Conservation (phyloP, 2,888 invertebrate genomes). For the Chalcis sispes region DNA sequence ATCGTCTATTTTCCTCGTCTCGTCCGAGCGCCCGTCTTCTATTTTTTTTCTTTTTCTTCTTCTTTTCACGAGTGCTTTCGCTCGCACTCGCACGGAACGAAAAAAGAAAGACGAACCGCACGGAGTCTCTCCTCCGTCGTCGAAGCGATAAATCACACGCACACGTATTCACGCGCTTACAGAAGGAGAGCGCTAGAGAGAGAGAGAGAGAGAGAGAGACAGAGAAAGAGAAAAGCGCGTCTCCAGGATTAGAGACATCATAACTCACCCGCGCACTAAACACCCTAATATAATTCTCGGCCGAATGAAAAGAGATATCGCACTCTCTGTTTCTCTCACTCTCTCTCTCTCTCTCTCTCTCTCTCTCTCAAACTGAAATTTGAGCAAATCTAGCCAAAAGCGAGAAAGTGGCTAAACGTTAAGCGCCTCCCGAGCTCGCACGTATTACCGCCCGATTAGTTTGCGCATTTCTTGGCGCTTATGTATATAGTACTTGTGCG, state of each 20-base stretch:
- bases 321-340: too few relatives aligned
- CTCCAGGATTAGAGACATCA: constrained; percentile 67
- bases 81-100: background rate
- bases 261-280: constrained; percentile 64
- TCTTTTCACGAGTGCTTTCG: too few relatives aligned
- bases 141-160: constrained; percentile 44
- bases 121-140: constrained; percentile 7
- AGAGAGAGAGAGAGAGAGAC: background rate
- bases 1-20: constrained; percentile 29
- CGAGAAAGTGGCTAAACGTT: constrained; percentile 5
- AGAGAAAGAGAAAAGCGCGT: constrained; percentile 29
- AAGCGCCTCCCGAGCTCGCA: background rate
- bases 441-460: background rate
- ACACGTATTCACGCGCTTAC: too few relatives aligned
- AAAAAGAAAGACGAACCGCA: constrained; percentile 3
- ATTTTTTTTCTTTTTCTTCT: constrained; percentile 6
- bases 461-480: constrained; percentile 23
- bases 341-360: too few relatives aligned
- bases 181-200: background rate
- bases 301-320: too few relatives aligned
- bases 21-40: too few relatives aligned
- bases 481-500: too few relatives aligned
- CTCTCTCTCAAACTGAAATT: too few relatives aligned
- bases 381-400: background rate
- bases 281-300: constrained; percentile 55